Evolutionary conservation across 2,888 invertebrate species (phyloP).

Genomic region (Eristalis intricaria): DNA sequence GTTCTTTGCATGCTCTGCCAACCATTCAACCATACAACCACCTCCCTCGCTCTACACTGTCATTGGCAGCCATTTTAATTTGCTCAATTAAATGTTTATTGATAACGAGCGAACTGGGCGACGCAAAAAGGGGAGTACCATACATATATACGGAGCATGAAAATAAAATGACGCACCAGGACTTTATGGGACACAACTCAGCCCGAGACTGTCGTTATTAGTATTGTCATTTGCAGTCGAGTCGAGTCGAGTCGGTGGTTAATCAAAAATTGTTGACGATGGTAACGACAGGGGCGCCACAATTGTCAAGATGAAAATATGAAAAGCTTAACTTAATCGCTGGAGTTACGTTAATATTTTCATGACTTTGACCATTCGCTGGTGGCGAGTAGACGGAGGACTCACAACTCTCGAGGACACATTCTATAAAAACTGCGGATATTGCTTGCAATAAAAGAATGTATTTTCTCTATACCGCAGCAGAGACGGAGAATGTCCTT

Average conservation of each 20-base stretch:
- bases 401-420: background rate
- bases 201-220: conserved; percentile 16
- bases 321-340: conserved; percentile 23
- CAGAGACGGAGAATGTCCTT: background rate
- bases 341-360: conserved; percentile 32
- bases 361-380: conserved; percentile 12
- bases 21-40: too few species aligned
- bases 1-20: background rate
- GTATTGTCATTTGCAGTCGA: conserved; percentile 55
- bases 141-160: conserved; percentile 7
- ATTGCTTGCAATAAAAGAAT: conserved; percentile 62
- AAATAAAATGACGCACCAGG: conserved; percentile 40
- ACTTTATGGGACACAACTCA: background rate
- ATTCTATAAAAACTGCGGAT: conserved; percentile 33
- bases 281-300: conserved; percentile 44
- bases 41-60: background rate
- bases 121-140: conserved; percentile 70
- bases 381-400: background rate
- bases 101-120: conserved; percentile 33
- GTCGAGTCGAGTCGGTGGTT: conserved; percentile 38
- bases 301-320: conserved; percentile 14
- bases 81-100: conserved; percentile 71
- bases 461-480: background rate
- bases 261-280: conserved; percentile 58
- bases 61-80: conserved; percentile 66